phyloP scores from a whole-genome alignment of 2,888 invertebrate species.

The Lobophora halterata region DNA sequence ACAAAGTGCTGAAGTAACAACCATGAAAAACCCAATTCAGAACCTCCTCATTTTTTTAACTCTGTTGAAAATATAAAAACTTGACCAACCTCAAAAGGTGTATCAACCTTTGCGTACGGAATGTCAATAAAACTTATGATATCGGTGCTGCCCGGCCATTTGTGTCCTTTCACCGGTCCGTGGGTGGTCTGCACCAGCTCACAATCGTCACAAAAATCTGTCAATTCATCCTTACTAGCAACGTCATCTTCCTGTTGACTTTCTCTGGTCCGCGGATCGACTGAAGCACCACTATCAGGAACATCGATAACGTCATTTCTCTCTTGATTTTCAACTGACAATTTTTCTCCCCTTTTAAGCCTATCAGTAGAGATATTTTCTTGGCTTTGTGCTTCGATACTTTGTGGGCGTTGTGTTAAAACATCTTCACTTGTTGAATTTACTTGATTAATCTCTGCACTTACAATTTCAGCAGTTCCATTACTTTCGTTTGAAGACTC shows the following conservation, averaged over 20 bases:
- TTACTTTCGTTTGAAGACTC: conserved; percentile 4
- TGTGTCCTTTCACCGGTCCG: conserved; percentile 46
- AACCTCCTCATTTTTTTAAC: no score
- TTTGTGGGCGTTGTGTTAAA: no score
- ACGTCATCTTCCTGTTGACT: no score
- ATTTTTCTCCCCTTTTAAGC: not conserved
- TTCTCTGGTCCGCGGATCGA: no score
- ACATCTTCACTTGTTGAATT: not conserved
- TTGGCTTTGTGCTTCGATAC: not conserved
- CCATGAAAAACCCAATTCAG: no score
- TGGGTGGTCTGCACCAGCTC: conserved; percentile 41
- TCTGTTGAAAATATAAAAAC: no score
- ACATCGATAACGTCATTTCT: not conserved
- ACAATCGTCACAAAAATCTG: no score
- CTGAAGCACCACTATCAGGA: not conserved
- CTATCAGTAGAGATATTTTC: not conserved
- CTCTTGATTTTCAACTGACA: not conserved
- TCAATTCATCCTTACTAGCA: no score
- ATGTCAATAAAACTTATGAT: conserved; percentile 55
- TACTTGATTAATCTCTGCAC: not conserved
- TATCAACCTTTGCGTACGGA: conserved; percentile 51
- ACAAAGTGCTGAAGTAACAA: no score
- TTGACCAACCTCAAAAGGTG: conserved; percentile 17
- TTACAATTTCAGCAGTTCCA: not conserved
- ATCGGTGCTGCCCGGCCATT: conserved; percentile 35